These are phyloP conservation scores for Helicorthomorpha holstii DNA, from an alignment of 1,140 invertebrate genomes.

Conservation along the genomic window DNA sequence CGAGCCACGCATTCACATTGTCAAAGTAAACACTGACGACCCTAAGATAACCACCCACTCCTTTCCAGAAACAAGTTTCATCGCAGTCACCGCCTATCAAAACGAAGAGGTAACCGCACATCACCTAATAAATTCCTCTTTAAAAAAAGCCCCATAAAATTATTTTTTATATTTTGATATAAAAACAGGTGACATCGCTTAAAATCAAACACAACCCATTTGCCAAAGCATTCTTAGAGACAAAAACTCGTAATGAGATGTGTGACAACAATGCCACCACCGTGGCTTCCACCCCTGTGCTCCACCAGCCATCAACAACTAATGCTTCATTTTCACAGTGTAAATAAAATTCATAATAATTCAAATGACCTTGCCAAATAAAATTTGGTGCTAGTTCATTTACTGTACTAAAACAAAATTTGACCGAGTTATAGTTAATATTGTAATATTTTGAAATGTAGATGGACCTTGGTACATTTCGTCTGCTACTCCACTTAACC, in stretches of 20 bases:
- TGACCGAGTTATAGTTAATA: too few relatives aligned
- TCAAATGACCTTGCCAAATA: not conserved
- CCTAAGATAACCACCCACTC: slow-evolving; percentile 56
- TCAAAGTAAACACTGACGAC: slow-evolving; percentile 44
- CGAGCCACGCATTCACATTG: slow-evolving; percentile 77
- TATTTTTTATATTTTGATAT: too few relatives aligned
- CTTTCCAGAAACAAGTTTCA: slow-evolving; percentile 87
- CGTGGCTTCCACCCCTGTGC: too few relatives aligned
- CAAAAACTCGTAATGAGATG: slow-evolving; percentile 65
- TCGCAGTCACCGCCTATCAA: slow-evolving; percentile 91
- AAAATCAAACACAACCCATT: slow-evolving; percentile 97
- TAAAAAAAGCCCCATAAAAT: too few relatives aligned
- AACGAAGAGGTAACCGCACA: slow-evolving; percentile 83
- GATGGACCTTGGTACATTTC: too few relatives aligned
- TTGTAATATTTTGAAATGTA: too few relatives aligned
- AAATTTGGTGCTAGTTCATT: too few relatives aligned
- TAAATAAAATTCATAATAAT: too few relatives aligned
- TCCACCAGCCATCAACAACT: not conserved
- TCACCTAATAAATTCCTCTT: too few relatives aligned
- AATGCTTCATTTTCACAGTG: slow-evolving; percentile 2
- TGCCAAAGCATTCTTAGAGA: slow-evolving; percentile 87
- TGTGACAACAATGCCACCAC: slow-evolving; percentile 23
- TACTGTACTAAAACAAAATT: too few relatives aligned
- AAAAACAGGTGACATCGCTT: slow-evolving; percentile 69
- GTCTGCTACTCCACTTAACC: too few relatives aligned